These are phyloP conservation scores for Zaprionus bogoriensis DNA, from an alignment of 2,888 invertebrate genomes.

Conservation along the genomic window DNA sequence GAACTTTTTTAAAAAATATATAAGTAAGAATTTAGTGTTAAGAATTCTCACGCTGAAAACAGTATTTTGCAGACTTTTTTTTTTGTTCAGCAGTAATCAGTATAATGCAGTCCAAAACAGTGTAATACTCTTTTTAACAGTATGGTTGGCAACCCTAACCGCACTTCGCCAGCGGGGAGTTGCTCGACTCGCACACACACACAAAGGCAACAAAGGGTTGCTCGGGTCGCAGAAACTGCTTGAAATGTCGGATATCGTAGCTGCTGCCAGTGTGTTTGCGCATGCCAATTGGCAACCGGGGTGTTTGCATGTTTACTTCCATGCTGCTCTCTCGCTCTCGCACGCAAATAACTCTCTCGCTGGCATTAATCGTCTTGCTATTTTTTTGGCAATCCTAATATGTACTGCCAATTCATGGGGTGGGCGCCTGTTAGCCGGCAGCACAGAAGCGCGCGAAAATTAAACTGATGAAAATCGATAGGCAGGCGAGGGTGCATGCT, in stretches of 20 bases:
- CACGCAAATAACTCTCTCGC: neutral
- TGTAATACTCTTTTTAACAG: too few relatives aligned
- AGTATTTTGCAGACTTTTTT: too few relatives aligned
- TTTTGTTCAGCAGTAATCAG: too few relatives aligned
- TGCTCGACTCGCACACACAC: neutral
- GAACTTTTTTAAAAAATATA: too few relatives aligned
- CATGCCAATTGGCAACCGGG: slow-evolving; percentile 49
- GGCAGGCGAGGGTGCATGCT: slow-evolving; percentile 26
- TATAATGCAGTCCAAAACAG: too few relatives aligned
- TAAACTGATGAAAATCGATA: slow-evolving; percentile 60
- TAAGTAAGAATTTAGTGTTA: too few relatives aligned
- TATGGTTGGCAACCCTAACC: too few relatives aligned
- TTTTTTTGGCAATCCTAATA: slow-evolving; percentile 78
- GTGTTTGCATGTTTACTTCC: slow-evolving; percentile 10
- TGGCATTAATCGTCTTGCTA: slow-evolving; percentile 75
- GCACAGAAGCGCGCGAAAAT: slow-evolving; percentile 60
- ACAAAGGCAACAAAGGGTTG: neutral
- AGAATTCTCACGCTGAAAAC: too few relatives aligned
- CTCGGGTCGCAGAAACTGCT: slow-evolving; percentile 8
- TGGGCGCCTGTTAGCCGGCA: slow-evolving; percentile 77
- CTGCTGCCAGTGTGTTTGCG: slow-evolving; percentile 20
- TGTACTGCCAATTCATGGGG: slow-evolving; percentile 70
- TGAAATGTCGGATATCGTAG: slow-evolving; percentile 36
- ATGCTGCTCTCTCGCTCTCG: slow-evolving; percentile 19
- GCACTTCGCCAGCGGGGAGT: neutral